These are phyloP conservation scores for Tetranychus piercei DNA, from an alignment of 2,888 invertebrate species.

Conservation along the genomic window DNA sequence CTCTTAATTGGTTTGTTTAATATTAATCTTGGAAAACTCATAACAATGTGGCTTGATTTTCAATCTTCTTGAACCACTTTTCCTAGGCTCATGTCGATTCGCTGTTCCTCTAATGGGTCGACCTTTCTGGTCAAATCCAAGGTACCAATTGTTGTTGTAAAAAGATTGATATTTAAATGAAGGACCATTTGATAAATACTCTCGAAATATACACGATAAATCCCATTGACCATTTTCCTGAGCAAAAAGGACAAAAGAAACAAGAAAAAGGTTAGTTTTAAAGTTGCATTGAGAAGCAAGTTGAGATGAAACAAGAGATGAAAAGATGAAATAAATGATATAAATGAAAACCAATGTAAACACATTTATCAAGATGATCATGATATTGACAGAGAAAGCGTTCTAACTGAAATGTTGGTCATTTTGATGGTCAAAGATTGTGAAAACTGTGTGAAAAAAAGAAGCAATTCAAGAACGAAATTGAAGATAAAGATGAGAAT, in stretches of 20 bases:
- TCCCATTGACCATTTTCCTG: neutral
- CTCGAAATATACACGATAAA: neutral
- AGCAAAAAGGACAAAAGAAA: neutral
- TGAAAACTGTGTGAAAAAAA: too few relatives aligned
- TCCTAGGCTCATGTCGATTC: neutral
- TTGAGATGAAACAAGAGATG: neutral
- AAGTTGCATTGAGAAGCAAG: neutral
- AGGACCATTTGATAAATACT: neutral
- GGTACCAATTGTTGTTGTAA: neutral
- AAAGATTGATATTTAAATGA: neutral
- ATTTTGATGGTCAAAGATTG: too few relatives aligned
- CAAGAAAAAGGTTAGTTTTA: neutral
- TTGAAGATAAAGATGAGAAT: too few relatives aligned
- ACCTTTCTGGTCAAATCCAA: neutral
- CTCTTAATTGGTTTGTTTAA: neutral
- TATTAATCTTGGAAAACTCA: neutral
- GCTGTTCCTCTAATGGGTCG: neutral
- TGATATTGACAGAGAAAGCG: too few relatives aligned
- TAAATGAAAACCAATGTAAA: too few relatives aligned
- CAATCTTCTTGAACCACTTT: neutral
- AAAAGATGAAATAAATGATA: too few relatives aligned
- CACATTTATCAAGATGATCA: too few relatives aligned
- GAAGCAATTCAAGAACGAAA: too few relatives aligned
- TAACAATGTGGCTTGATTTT: neutral
- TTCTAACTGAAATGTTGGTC: too few relatives aligned